phyloP scores from a whole-genome alignment of 2,797 vertebrate genomes.

The Protonibea diacanthus region DNA sequence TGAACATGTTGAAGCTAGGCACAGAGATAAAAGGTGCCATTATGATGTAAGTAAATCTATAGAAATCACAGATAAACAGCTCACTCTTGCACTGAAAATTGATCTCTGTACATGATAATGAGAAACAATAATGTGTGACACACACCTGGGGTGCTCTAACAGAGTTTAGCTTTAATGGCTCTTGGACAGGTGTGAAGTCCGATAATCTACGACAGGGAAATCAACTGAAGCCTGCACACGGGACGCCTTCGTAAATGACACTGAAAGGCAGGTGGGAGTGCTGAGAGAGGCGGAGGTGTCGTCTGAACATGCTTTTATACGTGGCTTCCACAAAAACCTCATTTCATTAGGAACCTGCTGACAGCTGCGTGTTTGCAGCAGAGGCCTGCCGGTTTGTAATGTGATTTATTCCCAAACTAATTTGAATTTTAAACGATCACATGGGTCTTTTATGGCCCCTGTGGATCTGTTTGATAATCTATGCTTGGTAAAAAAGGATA shows the following conservation, averaged over 20 bases:
- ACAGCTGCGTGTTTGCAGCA: slow-evolving; percentile 14
- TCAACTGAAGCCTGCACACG: background rate
- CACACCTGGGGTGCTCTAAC: no score
- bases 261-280: background rate
- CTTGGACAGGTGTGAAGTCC: background rate
- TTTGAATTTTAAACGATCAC: no score
- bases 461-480: background rate
- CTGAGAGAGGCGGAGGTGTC: background rate
- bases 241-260: background rate
- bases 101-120: background rate
- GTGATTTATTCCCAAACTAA: no score
- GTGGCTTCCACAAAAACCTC: background rate
- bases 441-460: background rate
- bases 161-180: background rate
- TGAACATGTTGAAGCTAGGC: background rate
- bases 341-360: background rate
- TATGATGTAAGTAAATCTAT: background rate
- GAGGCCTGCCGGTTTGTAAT: background rate
- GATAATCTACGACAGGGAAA: background rate
- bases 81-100: no score
- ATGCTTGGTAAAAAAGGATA: no score
- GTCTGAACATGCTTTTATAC: background rate
- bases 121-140: background rate
- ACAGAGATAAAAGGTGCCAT: background rate
- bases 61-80: background rate